Evolutionary conservation across 1,140 invertebrate species (phyloP).

Genomic region (Meloidogyne exigua): DNA sequence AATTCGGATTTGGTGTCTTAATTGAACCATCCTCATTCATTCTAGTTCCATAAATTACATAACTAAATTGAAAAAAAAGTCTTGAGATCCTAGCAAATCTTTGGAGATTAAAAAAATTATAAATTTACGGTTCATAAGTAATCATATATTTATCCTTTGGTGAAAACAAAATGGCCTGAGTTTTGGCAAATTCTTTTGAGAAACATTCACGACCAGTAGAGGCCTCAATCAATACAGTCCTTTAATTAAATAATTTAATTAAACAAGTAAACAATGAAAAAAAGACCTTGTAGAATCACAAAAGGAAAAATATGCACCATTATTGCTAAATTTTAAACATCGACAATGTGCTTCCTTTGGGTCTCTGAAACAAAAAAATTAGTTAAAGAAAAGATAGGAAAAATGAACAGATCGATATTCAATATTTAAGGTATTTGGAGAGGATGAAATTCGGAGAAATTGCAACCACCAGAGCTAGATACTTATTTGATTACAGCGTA

Average conservation of each 20-base stretch:
- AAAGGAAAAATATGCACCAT: conserved; percentile 44
- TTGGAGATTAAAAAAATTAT: neutral
- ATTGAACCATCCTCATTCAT: conserved; percentile 33
- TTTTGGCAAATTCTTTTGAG: conserved; percentile 31
- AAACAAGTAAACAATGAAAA: neutral
- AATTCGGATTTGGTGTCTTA: conserved; percentile 50
- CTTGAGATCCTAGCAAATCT: no score
- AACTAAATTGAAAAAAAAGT: no score
- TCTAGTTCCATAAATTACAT: conserved; percentile 47
- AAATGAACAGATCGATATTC: no score
- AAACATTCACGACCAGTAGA: conserved; percentile 46
- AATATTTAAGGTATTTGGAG: no score
- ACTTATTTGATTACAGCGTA: no score
- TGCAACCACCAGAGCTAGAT: no score
- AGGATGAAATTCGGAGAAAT: no score
- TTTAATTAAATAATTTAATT: conserved; percentile 28
- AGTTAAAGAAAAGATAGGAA: neutral
- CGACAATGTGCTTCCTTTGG: conserved; percentile 39
- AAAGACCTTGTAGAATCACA: conserved; percentile 47
- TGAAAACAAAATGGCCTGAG: conserved; percentile 41
- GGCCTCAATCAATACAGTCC: conserved; percentile 42
- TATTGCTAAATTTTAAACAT: conserved; percentile 47
- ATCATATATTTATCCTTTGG: conserved; percentile 43
- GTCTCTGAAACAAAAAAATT: conserved; percentile 31
- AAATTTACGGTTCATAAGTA: conserved; percentile 39